These are phyloP conservation scores for Tringa solitaria DNA, from an alignment of 2,113 vertebrate species.

Conservation along the genomic window DNA sequence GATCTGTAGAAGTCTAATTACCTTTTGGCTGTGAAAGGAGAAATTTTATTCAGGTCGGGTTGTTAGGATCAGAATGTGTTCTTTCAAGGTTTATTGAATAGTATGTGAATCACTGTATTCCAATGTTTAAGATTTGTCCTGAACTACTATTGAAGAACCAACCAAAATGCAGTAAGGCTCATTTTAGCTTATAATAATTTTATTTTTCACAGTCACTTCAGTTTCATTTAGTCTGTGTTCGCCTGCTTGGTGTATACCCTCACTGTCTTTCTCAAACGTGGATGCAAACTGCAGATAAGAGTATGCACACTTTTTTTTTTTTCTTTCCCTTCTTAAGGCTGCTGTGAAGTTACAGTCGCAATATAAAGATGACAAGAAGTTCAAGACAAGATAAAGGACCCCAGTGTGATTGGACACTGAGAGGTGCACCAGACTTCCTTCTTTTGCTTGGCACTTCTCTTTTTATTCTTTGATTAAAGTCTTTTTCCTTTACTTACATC, in stretches of 20 bases:
- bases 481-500: constrained; percentile 83
- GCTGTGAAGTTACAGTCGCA: not conserved
- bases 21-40: not conserved
- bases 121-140: not conserved
- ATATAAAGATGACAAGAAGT: constrained; percentile 30
- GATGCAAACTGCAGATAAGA: constrained; percentile 14
- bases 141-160: not conserved
- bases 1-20: not conserved
- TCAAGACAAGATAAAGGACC: constrained; percentile 33
- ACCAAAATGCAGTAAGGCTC: not conserved
- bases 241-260: not conserved
- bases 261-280: not conserved
- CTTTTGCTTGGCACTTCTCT: constrained; percentile 41
- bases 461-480: constrained; percentile 81
- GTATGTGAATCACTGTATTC: not conserved
- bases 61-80: not conserved
- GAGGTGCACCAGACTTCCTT: constrained; percentile 41
- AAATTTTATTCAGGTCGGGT: not conserved
- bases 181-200: not conserved
- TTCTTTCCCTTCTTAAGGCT: not conserved
- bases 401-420: constrained; percentile 8
- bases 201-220: not conserved
- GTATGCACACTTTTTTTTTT: not conserved
- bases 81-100: not conserved
- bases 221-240: constrained; percentile 1